Base-by-base conservation (phyloP, 1,140 invertebrate genomes). In the Agrypnia vestita region DNA sequence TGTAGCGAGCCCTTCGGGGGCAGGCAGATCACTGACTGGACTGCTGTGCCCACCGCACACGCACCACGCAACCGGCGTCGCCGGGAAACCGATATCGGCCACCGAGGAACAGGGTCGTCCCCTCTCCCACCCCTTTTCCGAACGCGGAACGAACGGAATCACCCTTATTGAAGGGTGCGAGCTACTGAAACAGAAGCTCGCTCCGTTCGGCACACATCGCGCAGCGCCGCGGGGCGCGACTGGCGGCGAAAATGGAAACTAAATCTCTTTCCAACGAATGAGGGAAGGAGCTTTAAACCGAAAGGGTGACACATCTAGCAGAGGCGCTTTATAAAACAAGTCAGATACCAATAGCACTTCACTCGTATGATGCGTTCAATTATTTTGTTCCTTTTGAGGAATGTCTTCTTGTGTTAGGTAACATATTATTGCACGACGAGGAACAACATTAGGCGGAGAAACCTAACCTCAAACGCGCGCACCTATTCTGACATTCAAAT, bases 1-100 rank as follows among this genome's bases (percentile, higher is more conserved):
- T 47, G 74, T 76, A 76, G 74, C 74, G 74, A 62, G 56, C 74
- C 73, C 74, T 61, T 76, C 74, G 21, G 74, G 74, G 74, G 74
- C 44, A 76, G 43, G 47, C 74, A 62, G 74, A 76, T 43, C 67
- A 74, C 71, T 74, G 51, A 43, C 71, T 74, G 25, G 25, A 56
- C 15, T 0, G 11, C 69, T 21, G 44, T 12, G 21, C 10, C n/a
- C 35, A 9, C 8, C 53, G 9, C 21, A n/a, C 51, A 56, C 6
- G 9, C 71, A n/a, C 10, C 71, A 56, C 21, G 51, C 25, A 56
- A 56, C 4, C 4, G 1, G 9, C 1, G 17, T 1, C 12, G 51
- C 19, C 17, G n/a, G 44, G 25, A 55, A 56, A 55, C 10, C 13
- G 44, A 74, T 43, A 51, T 3, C 62, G 17, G n/a, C 8, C 25